These are phyloP conservation scores for Piezodorus guildinii DNA, from an alignment of 1,140 invertebrate genomes.

Conservation along the genomic window DNA sequence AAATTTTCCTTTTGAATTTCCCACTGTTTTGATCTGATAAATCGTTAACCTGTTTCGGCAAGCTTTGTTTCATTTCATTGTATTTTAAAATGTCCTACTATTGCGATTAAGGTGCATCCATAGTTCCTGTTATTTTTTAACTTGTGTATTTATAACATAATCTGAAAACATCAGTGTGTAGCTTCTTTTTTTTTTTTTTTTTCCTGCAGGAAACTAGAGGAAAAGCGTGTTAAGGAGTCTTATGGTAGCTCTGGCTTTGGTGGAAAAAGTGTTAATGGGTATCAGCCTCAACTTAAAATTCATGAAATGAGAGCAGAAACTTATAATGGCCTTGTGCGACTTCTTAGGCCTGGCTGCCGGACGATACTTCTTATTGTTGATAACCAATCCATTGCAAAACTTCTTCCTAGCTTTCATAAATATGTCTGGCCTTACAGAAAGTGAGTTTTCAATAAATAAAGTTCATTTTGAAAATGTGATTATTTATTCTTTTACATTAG, in stretches of 20 bases:
- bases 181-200: too few relatives aligned
- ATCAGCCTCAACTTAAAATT: constrained; percentile 58
- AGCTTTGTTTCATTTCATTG: too few relatives aligned
- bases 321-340: constrained; percentile 79
- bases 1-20: too few relatives aligned
- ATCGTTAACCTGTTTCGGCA: too few relatives aligned
- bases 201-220: constrained; percentile 53
- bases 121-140: too few relatives aligned
- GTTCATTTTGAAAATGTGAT: too few relatives aligned
- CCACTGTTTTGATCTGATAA: too few relatives aligned
- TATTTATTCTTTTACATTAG: constrained; percentile 2
- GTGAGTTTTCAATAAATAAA: constrained; percentile 39
- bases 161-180: too few relatives aligned
- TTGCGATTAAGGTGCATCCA: too few relatives aligned
- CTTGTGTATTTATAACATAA: too few relatives aligned
- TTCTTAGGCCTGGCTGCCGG: constrained; percentile 89
- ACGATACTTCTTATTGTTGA: constrained; percentile 86
- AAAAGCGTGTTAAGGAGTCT: constrained; percentile 51
- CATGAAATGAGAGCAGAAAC: constrained; percentile 91
- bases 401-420: constrained; percentile 83
- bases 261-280: constrained; percentile 34
- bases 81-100: too few relatives aligned
- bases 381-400: constrained; percentile 68
- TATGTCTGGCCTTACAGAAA: constrained; percentile 90
- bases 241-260: constrained; percentile 26